Conservation (phyloP, 2,113 vertebrate genomes). For the Ariopsis seemanni region DNA sequence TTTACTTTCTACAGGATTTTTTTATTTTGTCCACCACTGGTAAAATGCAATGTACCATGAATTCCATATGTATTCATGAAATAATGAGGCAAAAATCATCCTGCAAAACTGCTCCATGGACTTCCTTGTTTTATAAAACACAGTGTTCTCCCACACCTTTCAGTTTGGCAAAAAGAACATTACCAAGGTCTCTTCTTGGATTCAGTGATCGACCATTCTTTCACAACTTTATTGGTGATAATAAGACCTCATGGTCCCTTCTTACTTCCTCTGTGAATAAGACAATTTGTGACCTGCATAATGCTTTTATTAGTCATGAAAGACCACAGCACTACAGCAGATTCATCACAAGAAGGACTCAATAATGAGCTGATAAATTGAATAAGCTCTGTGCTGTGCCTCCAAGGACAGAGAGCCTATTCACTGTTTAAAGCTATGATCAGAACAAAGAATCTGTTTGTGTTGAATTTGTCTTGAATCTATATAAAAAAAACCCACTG, state of each 20-base stretch:
- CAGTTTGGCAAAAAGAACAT: background rate
- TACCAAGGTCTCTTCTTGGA: background rate
- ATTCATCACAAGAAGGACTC: background rate
- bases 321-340: background rate
- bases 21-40: background rate
- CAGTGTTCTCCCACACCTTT: background rate
- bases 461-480: background rate
- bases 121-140: background rate
- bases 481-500: background rate
- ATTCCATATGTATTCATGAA: background rate
- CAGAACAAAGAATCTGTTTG: background rate
- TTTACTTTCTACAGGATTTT: background rate
- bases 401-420: background rate
- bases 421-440: background rate
- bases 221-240: background rate
- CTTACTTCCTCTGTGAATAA: background rate
- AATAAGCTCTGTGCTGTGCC: background rate
- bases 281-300: background rate
- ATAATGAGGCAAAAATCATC: background rate
- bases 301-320: background rate
- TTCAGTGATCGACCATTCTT: background rate
- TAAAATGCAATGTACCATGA: background rate
- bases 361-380: conserved; percentile 9
- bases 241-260: background rate
- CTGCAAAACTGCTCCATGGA: background rate